A percentile compares a stretch with the other conserved stretches of the same genome.
Conservation (phyloP, 2,888 invertebrate species). For the Drosophila limbata region DNA sequence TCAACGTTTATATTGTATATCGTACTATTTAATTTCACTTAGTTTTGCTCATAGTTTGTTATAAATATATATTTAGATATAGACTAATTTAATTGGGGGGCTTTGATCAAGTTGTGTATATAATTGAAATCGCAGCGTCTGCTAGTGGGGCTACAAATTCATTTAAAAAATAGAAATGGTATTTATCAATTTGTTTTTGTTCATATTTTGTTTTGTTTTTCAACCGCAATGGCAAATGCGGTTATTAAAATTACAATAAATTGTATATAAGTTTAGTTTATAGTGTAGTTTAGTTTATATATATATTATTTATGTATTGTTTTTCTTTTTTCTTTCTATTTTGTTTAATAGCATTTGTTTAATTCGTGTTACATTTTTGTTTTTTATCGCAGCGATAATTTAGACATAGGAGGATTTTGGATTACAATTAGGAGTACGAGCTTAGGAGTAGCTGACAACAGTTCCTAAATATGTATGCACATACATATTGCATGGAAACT, state of each 20-base stretch:
- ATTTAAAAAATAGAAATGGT: slow-evolving; percentile 49
- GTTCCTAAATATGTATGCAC: slow-evolving; percentile 42
- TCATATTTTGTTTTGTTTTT: slow-evolving; percentile 21
- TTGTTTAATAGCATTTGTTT: slow-evolving; percentile 47
- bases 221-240: slow-evolving; percentile 41
- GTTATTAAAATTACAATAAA: slow-evolving; percentile 26
- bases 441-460: slow-evolving; percentile 24
- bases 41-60: slow-evolving; percentile 18
- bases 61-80: slow-evolving; percentile 15
- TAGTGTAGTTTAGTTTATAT: slow-evolving; percentile 7
- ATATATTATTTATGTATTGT: slow-evolving; percentile 2
- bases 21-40: slow-evolving; percentile 26
- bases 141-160: slow-evolving; percentile 29
- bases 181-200: slow-evolving; percentile 22
- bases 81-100: slow-evolving; percentile 12
- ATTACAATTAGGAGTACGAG: slow-evolving; percentile 20
- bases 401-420: slow-evolving; percentile 22
- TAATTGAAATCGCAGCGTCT: slow-evolving; percentile 23
- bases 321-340: not conserved
- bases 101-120: slow-evolving; percentile 30
- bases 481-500: not conserved
- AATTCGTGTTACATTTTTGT: slow-evolving; percentile 28
- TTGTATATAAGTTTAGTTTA: slow-evolving; percentile 4
- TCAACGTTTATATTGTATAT: slow-evolving; percentile 24
- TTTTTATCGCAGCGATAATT: slow-evolving; percentile 76